Conservation (phyloP, 2,888 invertebrate genomes). For the Tetragonula carbonaria region DNA sequence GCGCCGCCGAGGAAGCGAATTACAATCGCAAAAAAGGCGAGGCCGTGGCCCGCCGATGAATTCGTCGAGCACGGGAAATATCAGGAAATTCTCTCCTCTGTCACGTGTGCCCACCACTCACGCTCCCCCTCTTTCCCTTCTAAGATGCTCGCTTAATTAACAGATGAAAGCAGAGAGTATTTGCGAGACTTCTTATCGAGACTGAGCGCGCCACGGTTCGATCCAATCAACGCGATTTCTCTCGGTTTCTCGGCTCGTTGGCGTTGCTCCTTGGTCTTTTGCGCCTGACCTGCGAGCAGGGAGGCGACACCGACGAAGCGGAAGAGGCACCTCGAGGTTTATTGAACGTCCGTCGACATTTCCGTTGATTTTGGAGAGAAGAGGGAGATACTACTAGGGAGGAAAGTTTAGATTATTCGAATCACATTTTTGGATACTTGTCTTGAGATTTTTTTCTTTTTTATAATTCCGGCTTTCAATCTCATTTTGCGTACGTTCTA, state of each 20-base stretch:
- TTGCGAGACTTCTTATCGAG: conserved; percentile 40
- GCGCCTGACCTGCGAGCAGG: not conserved
- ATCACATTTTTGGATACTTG: too few species aligned
- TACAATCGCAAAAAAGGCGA: conserved; percentile 70
- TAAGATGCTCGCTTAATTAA: conserved; percentile 48
- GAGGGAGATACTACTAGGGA: too few species aligned
- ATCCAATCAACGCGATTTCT: conserved; percentile 51
- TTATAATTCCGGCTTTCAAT: too few species aligned
- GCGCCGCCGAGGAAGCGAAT: conserved; percentile 68
- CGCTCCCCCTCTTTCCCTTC: not conserved
- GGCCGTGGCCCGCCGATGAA: conserved; percentile 50
- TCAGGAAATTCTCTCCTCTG: conserved; percentile 40
- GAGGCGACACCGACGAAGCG: conserved; percentile 22
- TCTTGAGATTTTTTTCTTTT: too few species aligned
- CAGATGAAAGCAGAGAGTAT: conserved; percentile 29
- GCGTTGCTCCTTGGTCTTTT: not conserved
- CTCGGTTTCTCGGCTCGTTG: conserved; percentile 20
- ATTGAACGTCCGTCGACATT: conserved; percentile 8
- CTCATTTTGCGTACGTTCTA: too few species aligned
- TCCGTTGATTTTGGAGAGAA: too few species aligned
- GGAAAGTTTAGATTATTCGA: too few species aligned
- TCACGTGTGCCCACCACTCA: not conserved
- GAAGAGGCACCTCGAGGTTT: conserved; percentile 21
- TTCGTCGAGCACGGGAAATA: conserved; percentile 59
- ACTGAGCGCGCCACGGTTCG: conserved; percentile 8